Percentiles rank a stretch among this genome's conserved stretches.
Conservation (phyloP, 2,888 invertebrate genomes). For the Lampropteryx suffumata region DNA sequence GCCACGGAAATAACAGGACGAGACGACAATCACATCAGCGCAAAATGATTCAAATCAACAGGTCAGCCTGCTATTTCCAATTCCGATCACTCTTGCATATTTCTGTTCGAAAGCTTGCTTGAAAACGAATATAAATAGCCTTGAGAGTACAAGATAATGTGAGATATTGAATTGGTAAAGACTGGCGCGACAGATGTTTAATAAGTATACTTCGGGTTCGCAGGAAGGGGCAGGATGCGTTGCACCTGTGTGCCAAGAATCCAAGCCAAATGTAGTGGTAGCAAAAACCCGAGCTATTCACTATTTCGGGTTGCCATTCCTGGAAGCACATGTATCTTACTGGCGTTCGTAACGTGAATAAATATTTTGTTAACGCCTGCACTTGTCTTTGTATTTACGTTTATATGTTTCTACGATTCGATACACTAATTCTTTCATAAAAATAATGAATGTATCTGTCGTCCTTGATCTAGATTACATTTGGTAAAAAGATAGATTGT, state of each 20-base stretch:
- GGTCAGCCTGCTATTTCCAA: conserved; percentile 51
- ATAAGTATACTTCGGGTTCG: conserved; percentile 55
- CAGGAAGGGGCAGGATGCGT: conserved; percentile 67
- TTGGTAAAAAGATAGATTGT: too few relatives aligned
- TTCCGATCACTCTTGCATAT: neutral
- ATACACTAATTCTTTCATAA: too few relatives aligned
- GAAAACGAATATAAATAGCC: conserved; percentile 21
- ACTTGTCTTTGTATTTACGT: neutral
- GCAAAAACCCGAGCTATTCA: conserved; percentile 54
- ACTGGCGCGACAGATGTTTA: conserved; percentile 65
- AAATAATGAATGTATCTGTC: too few relatives aligned
- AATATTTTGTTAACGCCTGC: neutral
- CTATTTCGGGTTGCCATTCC: conserved; percentile 36
- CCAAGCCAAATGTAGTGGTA: conserved; percentile 51
- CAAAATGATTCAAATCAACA: conserved; percentile 77
- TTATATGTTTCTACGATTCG: too few relatives aligned
- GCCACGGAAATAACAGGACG: conserved; percentile 72
- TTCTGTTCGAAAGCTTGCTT: conserved; percentile 12
- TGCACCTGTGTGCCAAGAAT: conserved; percentile 70
- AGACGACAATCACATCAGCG: conserved; percentile 65
- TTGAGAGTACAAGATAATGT: conserved; percentile 18
- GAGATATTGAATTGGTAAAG: conserved; percentile 17
- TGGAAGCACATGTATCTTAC: neutral
- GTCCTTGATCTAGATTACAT: too few relatives aligned
- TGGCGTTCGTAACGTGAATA: neutral